These are phyloP conservation scores for Leucoraja ocellata DNA, from an alignment of 2,797 vertebrate genomes.

Conservation along the genomic window DNA sequence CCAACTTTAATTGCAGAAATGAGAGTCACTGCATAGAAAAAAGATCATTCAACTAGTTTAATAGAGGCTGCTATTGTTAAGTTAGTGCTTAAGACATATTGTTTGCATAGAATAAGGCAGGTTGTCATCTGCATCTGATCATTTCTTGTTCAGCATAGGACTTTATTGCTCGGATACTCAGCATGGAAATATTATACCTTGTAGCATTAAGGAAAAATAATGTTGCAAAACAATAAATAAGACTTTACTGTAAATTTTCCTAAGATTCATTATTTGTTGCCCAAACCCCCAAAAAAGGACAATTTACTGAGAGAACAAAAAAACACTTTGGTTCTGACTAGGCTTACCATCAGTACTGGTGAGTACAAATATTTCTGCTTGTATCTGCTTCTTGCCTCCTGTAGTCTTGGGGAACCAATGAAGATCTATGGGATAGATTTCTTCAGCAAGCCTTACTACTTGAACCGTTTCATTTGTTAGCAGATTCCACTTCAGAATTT, in stretches of 20 bases:
- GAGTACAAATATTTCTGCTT: conserved; percentile 80
- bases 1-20: background rate
- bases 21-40: background rate
- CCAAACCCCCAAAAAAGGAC: background rate
- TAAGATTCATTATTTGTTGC: background rate
- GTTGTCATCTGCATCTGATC: background rate
- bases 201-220: background rate
- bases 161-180: background rate
- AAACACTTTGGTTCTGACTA: background rate
- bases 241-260: background rate
- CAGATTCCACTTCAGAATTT: conserved; percentile 86
- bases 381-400: conserved; percentile 78
- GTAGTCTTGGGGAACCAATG: conserved; percentile 85
- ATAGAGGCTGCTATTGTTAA: background rate
- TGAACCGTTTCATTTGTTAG: conserved; percentile 72
- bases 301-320: background rate
- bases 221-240: background rate
- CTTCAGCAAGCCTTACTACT: conserved; percentile 75
- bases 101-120: background rate
- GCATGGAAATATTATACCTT: background rate
- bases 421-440: conserved; percentile 81
- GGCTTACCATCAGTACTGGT: conserved; percentile 86
- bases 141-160: background rate
- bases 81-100: background rate
- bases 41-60: background rate